Percentiles rank a stretch among this genome's conserved stretches.
Evolutionary conservation across 2,113 vertebrate species (phyloP).

Genomic region (Paradoxurus hermaphroditus): DNA sequence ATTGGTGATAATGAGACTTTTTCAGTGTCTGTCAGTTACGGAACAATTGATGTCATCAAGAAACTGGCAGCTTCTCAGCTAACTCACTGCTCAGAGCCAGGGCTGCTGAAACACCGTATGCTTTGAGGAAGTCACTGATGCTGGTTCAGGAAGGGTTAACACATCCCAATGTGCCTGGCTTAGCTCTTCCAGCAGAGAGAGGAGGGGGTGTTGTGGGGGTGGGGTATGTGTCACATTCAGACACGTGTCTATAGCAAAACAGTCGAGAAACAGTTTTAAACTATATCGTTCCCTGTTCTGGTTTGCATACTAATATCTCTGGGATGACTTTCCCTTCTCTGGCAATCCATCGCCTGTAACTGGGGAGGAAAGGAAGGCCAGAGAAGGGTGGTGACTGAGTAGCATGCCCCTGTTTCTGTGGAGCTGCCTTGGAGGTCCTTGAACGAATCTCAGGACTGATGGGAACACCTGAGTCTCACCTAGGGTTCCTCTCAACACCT

Average conservation of each 20-base stretch:
- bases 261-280: slow-evolving; percentile 62
- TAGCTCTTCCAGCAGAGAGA: slow-evolving; percentile 22
- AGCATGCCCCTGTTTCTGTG: not conserved
- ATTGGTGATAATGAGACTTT: slow-evolving; percentile 67
- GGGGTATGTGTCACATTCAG: slow-evolving; percentile 47
- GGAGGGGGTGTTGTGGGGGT: slow-evolving; percentile 32
- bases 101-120: slow-evolving; percentile 28
- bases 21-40: slow-evolving; percentile 64
- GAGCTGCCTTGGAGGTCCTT: not conserved
- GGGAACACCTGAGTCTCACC: not conserved
- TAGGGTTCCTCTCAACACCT: not conserved
- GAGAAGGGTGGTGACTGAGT: not conserved
- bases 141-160: slow-evolving; percentile 42
- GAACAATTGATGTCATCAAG: slow-evolving; percentile 58
- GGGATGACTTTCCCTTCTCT: slow-evolving; percentile 26
- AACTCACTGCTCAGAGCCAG: slow-evolving; percentile 8
- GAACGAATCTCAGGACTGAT: not conserved
- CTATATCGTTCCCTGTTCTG: slow-evolving; percentile 26
- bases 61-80: slow-evolving; percentile 51
- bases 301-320: slow-evolving; percentile 54
- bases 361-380: not conserved
- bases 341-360: slow-evolving; percentile 57
- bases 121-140: not conserved
- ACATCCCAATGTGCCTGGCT: not conserved
- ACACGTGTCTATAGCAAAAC: slow-evolving; percentile 42